Evolutionary conservation across 2,888 invertebrate genomes (phyloP).

Genomic region (Drosophila monieri): DNA sequence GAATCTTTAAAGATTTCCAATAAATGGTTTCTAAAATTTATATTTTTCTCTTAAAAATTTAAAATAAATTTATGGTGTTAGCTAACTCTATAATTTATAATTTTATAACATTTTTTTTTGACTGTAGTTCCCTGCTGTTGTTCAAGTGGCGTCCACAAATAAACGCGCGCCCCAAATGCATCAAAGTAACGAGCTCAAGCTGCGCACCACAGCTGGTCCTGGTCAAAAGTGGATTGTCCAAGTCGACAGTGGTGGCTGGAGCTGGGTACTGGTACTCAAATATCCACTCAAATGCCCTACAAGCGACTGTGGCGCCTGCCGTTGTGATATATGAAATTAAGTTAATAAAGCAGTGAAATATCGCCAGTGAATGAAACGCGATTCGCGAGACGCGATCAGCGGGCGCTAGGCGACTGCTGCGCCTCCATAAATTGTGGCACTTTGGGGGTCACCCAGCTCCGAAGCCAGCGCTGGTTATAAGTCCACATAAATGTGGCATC

Average conservation of each 20-base stretch:
- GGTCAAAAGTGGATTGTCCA: conserved; percentile 25
- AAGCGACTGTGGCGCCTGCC: conserved; percentile 64
- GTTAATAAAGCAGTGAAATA: conserved; percentile 83
- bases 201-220: conserved; percentile 67
- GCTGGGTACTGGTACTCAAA: conserved; percentile 4
- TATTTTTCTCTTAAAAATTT: not conserved
- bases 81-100: not conserved
- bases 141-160: conserved; percentile 72
- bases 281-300: conserved; percentile 34
- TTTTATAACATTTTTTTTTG: conserved; percentile 1
- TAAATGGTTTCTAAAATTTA: not conserved
- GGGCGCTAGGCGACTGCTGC: conserved; percentile 71
- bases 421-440: conserved; percentile 68
- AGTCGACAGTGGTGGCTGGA: not conserved
- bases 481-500: conserved; percentile 47
- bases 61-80: not conserved
- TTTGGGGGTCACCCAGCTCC: conserved; percentile 37
- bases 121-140: conserved; percentile 68
- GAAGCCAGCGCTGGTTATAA: conserved; percentile 7
- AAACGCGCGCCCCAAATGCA: conserved; percentile 79
- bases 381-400: conserved; percentile 39
- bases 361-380: conserved; percentile 58
- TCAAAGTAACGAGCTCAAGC: conserved; percentile 82
- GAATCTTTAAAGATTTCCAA: no score
- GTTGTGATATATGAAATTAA: conserved; percentile 72